These are phyloP conservation scores for Ellobius talpinus DNA, from an alignment of 2,113 vertebrate genomes.

Conservation along the genomic window DNA sequence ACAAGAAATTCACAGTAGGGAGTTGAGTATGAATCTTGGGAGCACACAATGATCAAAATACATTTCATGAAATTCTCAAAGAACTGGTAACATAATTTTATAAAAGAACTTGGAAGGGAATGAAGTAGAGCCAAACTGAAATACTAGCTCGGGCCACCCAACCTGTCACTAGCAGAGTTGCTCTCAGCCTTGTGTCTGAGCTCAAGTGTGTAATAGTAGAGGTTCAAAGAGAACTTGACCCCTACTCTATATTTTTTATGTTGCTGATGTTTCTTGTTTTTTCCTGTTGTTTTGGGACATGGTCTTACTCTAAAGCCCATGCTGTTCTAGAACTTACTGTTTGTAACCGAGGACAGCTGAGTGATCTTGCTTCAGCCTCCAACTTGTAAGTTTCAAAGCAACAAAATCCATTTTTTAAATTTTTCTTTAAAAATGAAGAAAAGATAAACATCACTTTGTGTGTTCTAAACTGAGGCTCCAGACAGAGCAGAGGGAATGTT, in stretches of 20 bases:
- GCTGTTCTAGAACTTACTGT: neutral
- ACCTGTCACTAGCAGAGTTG: neutral
- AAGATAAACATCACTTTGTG: neutral
- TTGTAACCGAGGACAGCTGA: neutral
- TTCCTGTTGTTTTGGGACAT: neutral
- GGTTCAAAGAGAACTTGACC: neutral
- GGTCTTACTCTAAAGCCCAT: neutral
- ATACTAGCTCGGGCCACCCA: neutral
- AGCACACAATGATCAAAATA: neutral
- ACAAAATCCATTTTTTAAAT: neutral
- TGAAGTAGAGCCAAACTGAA: neutral
- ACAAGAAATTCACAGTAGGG: neutral
- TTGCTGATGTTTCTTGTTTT: neutral
- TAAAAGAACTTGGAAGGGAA: neutral
- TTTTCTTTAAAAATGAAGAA: slow-evolving; percentile 30
- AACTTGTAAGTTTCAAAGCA: neutral
- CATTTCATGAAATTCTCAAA: neutral
- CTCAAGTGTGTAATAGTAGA: neutral
- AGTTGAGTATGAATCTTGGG: neutral
- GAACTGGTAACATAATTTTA: neutral
- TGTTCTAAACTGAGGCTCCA: neutral
- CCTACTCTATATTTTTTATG: neutral
- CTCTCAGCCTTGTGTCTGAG: neutral
- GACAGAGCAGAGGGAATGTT: neutral
- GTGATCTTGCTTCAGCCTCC: neutral